Evolutionary conservation across 1,140 invertebrate species (phyloP), one percentile per base, ranked within the genome.

Genomic region (Euura saliciscinereae): DNA sequence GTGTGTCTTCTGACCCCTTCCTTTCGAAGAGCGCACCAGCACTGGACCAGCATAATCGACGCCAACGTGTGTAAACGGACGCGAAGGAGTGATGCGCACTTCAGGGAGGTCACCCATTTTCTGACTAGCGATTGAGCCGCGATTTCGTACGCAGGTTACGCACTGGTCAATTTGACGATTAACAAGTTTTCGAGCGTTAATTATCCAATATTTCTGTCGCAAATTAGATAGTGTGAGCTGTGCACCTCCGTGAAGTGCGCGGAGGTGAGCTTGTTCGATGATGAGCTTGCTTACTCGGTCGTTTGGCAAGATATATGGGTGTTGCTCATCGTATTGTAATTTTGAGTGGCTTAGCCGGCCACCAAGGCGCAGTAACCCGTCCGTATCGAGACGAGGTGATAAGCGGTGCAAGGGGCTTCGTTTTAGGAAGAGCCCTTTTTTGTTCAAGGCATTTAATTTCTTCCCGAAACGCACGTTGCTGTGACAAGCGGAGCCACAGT

Each of bases 101-200:
- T 64, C 13, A 8, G 75, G 75, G 67, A 86, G 74, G 42, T 82
- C 72, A 5, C 74, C 83, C 85, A 86, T 86, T 0, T 73, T 65
- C 6, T 76, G 78, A 10, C n/a, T 71, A 44, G 7, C 71, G 51
- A 28, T 74, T 44, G 45, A 44, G n/a, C 74, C 51, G 13, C 70
- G 75, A 44, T 71, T 76, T 71, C 82, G n/a, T n/a, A n/a, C n/a
- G n/a, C n/a, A 84, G 6, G 43, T 71, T 3, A 79, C 44, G 75
- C 83, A 84, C 68, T 74, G 76, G 8, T 76, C 66, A n/a, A n/a
- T n/a, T n/a, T n/a, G n/a, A n/a, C n/a, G n/a, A n/a, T n/a, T n/a
- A n/a, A n/a, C n/a, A n/a, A n/a, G n/a, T n/a, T n/a, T n/a, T n/a
- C n/a, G n/a, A n/a, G n/a, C n/a, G n/a, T n/a, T n/a, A n/a, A n/a